Percentiles rank a stretch among this genome's conserved stretches.
Evolutionary conservation across 2,888 invertebrate species (phyloP).

Genomic region (Erebia epiphron): DNA sequence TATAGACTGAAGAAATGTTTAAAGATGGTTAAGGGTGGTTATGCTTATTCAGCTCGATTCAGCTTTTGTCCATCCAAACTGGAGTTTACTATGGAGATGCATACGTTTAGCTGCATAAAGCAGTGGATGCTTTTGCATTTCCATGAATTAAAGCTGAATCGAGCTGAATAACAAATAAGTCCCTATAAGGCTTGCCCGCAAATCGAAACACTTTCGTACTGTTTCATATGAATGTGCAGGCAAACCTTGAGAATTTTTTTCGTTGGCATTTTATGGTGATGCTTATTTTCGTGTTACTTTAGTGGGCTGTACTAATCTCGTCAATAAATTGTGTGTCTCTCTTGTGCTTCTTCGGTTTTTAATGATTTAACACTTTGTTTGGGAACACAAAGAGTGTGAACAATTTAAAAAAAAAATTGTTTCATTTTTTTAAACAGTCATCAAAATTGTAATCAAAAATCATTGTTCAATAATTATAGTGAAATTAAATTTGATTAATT

Average conservation of each 20-base stretch:
- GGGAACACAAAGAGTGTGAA: not conserved
- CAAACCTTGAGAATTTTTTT: not conserved
- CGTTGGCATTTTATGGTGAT: constrained; percentile 12
- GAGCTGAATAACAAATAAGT: too few relatives aligned
- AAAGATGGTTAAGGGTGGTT: too few relatives aligned
- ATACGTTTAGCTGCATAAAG: too few relatives aligned
- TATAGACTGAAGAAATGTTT: constrained; percentile 1
- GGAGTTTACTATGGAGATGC: too few relatives aligned
- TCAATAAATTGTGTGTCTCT: not conserved
- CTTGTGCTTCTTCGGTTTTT: constrained; percentile 3
- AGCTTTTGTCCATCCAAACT: too few relatives aligned
- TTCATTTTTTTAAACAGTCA: too few relatives aligned
- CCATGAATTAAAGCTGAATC: too few relatives aligned
- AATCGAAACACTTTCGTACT: not conserved
- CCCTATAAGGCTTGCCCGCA: not conserved
- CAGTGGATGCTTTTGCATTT: too few relatives aligned
- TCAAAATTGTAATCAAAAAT: too few relatives aligned
- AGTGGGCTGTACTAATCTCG: constrained; percentile 8
- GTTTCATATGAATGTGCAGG: not conserved
- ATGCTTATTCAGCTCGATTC: too few relatives aligned
- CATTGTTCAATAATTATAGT: not conserved
- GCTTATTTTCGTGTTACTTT: not conserved
- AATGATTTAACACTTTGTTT: not conserved
- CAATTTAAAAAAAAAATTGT: too few relatives aligned
- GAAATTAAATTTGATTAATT: not conserved